phyloP scores from a whole-genome alignment of 2,797 vertebrate species.

The Ambastaia sidthimunki region DNA sequence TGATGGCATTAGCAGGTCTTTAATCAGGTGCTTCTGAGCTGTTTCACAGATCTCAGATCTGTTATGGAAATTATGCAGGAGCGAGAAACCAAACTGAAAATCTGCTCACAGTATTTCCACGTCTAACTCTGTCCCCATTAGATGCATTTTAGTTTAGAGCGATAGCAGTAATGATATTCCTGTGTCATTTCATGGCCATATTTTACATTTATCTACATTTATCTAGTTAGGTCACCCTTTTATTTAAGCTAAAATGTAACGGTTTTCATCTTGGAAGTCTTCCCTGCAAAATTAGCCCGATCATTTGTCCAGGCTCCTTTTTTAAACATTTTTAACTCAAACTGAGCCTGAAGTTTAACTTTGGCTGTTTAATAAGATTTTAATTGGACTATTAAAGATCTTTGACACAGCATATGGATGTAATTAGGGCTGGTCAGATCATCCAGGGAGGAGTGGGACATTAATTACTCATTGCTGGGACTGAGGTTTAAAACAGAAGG shows the following conservation, averaged over 20 bases:
- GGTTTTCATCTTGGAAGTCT: conserved; percentile 59
- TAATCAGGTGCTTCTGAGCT: conserved; percentile 56
- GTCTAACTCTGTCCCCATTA: conserved; percentile 65
- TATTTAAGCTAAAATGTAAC: conserved; percentile 62
- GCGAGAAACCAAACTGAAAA: conserved; percentile 70
- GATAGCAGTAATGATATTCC: conserved; percentile 59
- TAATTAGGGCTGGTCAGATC: conserved; percentile 76
- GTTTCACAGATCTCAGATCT: conserved; percentile 75
- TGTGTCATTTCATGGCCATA: conserved; percentile 68
- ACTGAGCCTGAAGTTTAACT: conserved; percentile 68
- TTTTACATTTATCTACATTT: conserved; percentile 67
- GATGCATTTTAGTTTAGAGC: conserved; percentile 64
- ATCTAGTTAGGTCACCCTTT: conserved; percentile 37
- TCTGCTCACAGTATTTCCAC: conserved; percentile 73
- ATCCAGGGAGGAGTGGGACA: conserved; percentile 72
- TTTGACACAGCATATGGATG: conserved; percentile 78
- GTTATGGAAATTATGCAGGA: conserved; percentile 71
- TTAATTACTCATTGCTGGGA: conserved; percentile 77
- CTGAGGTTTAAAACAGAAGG: conserved; percentile 68
- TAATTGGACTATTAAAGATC: conserved; percentile 81
- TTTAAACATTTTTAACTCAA: conserved; percentile 4
- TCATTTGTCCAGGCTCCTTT: conserved; percentile 58
- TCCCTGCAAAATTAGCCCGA: conserved; percentile 64
- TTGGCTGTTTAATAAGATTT: conserved; percentile 78
- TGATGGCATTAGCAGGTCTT: conserved; percentile 69